These are phyloP conservation scores for Esox lucius DNA, from an alignment of 2,797 vertebrate genomes.

Conservation along the genomic window DNA sequence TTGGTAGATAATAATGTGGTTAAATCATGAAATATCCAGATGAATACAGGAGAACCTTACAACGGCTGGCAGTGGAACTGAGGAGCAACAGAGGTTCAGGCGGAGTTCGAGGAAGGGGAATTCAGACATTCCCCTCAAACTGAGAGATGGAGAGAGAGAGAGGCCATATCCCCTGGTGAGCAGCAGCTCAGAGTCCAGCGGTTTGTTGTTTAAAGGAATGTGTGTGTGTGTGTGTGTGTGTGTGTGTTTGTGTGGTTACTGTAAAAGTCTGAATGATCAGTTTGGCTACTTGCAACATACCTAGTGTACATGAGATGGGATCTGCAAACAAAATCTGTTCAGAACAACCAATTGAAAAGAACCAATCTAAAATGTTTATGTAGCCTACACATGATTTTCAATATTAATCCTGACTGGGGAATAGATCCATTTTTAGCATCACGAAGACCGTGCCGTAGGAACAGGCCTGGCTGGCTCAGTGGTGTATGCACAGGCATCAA, in stretches of 20 bases:
- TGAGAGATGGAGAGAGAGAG: conserved; percentile 7
- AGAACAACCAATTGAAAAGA: too few relatives aligned
- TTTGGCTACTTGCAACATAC: background rate
- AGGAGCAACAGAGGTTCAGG: conserved; percentile 24
- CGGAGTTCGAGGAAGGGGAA: conserved; percentile 26
- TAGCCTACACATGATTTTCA: conserved; percentile 15
- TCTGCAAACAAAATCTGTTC: conserved; percentile 15
- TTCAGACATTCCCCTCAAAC: conserved; percentile 31
- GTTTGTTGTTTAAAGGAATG: conserved; percentile 19
- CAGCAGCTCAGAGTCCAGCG: conserved; percentile 41
- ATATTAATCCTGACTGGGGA: conserved; percentile 22
- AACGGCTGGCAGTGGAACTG: background rate
- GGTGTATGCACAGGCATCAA: background rate
- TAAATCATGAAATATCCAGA: conserved; percentile 34
- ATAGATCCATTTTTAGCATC: conserved; percentile 25
- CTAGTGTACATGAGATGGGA: background rate
- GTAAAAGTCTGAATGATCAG: conserved; percentile 24
- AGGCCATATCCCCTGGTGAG: conserved; percentile 28
- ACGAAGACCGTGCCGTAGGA: background rate
- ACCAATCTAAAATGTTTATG: conserved; percentile 19
- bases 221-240: conserved; percentile 2
- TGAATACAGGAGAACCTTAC: conserved; percentile 7
- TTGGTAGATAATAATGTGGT: conserved; percentile 16
- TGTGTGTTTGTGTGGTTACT: conserved; percentile 6
- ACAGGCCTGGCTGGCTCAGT: background rate